phyloP scores from a whole-genome alignment of 1,140 invertebrate species.

The Melitaea cinxia region DNA sequence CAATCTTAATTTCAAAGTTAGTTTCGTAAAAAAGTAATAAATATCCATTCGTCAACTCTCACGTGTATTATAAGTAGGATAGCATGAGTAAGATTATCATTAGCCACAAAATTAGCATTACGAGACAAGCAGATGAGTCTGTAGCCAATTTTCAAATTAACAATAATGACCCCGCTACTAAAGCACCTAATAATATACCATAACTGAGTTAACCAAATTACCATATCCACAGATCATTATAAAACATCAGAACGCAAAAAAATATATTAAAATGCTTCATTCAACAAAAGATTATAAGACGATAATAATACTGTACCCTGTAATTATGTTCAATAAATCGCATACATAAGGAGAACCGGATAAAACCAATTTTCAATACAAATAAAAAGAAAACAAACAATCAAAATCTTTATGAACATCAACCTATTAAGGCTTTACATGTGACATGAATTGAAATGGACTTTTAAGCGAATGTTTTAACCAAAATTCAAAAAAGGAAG shows the following conservation, averaged over 20 bases:
- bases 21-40: no score
- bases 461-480: slow-evolving; percentile 38
- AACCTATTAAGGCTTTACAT: slow-evolving; percentile 41
- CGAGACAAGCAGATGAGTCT: no score
- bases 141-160: slow-evolving; percentile 9
- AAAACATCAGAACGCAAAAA: slow-evolving; percentile 43
- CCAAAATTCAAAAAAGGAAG: no score
- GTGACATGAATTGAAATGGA: slow-evolving; percentile 46
- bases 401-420: slow-evolving; percentile 44
- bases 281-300: slow-evolving; percentile 38
- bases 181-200: slow-evolving; percentile 17
- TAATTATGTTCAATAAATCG: slow-evolving; percentile 68
- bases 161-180: slow-evolving; percentile 11
- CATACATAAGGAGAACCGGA: slow-evolving; percentile 42
- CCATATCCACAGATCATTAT: slow-evolving; percentile 49
- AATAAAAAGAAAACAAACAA: slow-evolving; percentile 46
- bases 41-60: no score
- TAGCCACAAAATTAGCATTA: no score
- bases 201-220: slow-evolving; percentile 36
- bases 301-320: slow-evolving; percentile 47
- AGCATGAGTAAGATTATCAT: no score
- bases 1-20: no score
- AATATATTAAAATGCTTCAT: slow-evolving; percentile 30
- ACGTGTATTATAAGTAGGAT: no score
- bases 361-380: slow-evolving; percentile 57